Base-by-base conservation (phyloP, 1,140 invertebrate genomes). In the Pseudomyrmex concolor region DNA sequence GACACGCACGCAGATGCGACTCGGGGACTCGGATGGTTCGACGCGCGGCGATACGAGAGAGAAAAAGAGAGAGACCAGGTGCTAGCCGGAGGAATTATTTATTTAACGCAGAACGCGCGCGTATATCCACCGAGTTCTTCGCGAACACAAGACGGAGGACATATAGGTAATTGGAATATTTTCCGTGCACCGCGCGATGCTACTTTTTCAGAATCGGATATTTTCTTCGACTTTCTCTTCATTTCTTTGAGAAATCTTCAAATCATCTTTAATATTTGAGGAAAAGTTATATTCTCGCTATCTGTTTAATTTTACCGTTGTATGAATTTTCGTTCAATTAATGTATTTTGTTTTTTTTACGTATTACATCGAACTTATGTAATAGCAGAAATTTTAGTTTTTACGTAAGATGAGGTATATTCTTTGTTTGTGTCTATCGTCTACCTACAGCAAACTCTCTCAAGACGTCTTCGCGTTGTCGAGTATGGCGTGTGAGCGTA, bases 1-100 rank as follows among this genome's bases (percentile, higher is more conserved):
- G 89, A 90, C 90, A 86, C 72, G 59, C 89, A 88, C 83, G 86
- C 80, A 88, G 80, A 89, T 89, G 77, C 80, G 85, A 51, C 73
- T 76, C 17, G 48, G 17, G 5, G n/a, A 50, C 45, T 51, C 13
- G 48, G 55, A 73, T 73, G 57, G 62, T 59, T 45, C 8, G 59
- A 78, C 86, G 87, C 89, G 86, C 68, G 82, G 78, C 84, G 80
- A 89, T 71, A 62, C 60, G 83, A 82, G 34, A 34, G 34, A 34
- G 34, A 34, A 34, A 34, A 7, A 34, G 34, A 34, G 34, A 67
- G 85, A 84, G 86, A 88, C 88, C 88, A 89, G 88, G 74, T 91
- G 89, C 84, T 74, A 59, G 4, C 15, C 54, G 8, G 0, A 19
- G 3, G 68, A 84, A 90, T 91, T 91, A 91, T 91, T 87, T 86